These are phyloP conservation scores for Agrochola lota DNA, from an alignment of 2,888 invertebrate species.

Conservation along the genomic window DNA sequence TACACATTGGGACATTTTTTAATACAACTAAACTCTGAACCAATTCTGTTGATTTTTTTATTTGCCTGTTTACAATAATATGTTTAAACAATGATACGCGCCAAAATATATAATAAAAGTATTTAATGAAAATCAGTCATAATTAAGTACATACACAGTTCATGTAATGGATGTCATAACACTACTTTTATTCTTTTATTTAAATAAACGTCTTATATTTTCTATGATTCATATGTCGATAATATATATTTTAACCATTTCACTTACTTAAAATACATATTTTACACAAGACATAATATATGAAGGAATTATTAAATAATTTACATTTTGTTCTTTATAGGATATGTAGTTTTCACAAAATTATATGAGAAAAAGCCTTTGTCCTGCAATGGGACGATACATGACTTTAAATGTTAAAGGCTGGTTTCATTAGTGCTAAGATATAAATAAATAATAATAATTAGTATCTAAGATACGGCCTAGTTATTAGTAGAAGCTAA, in stretches of 20 bases:
- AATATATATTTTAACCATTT: slow-evolving; percentile 26
- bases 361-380: slow-evolving; percentile 19
- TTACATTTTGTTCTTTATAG: slow-evolving; percentile 29
- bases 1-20: too few relatives aligned
- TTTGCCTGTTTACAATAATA: slow-evolving; percentile 7
- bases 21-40: neutral
- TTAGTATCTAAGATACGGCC: slow-evolving; percentile 32
- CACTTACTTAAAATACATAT: slow-evolving; percentile 24
- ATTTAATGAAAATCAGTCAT: slow-evolving; percentile 70
- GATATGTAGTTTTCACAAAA: slow-evolving; percentile 62
- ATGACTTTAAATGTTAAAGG: neutral
- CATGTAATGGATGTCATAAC: slow-evolving; percentile 46
- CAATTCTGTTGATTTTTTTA: neutral
- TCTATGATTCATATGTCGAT: slow-evolving; percentile 45
- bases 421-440: slow-evolving; percentile 25
- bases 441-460: slow-evolving; percentile 28
- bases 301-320: slow-evolving; percentile 23
- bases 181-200: slow-evolving; percentile 44
- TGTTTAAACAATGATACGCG: slow-evolving; percentile 40
- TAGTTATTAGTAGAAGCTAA: slow-evolving; percentile 6
- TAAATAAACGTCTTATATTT: slow-evolving; percentile 31
- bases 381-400: slow-evolving; percentile 1
- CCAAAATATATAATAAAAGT: slow-evolving; percentile 57
- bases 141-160: slow-evolving; percentile 66
- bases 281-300: slow-evolving; percentile 29